phyloP scores from a whole-genome alignment of 2,888 invertebrate genomes.

The Hypena proboscidalis region DNA sequence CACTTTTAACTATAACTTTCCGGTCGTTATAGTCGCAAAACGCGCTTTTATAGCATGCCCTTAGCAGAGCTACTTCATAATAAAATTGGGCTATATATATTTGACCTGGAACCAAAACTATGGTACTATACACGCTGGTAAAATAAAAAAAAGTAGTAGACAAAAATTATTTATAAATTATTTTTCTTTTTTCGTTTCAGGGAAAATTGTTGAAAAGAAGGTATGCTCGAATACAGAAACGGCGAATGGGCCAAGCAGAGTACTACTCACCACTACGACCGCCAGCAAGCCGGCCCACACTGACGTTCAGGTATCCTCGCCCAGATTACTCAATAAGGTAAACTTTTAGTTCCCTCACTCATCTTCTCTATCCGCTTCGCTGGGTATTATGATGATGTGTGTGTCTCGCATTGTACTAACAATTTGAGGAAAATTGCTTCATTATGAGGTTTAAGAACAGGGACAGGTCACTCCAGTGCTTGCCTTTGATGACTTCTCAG shows the following conservation, averaged over 20 bases:
- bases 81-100: too few species aligned
- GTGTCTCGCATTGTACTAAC: constrained; percentile 21
- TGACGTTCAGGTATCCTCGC: constrained; percentile 83
- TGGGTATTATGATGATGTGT: constrained; percentile 51
- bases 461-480: too few species aligned
- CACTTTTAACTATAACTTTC: too few species aligned
- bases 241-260: constrained; percentile 75
- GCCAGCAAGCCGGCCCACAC: constrained; percentile 69
- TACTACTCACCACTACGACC: constrained; percentile 65
- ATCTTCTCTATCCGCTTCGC: constrained; percentile 61
- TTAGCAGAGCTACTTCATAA: too few species aligned
- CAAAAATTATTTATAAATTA: too few species aligned
- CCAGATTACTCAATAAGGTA: constrained; percentile 84
- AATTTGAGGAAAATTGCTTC: constrained; percentile 17
- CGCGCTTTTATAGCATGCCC: too few species aligned
- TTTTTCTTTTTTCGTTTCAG: constrained; percentile 68
- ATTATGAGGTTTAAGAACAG: constrained; percentile 1
- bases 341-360: constrained; percentile 72
- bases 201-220: constrained; percentile 88
- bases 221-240: constrained; percentile 82
- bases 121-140: too few species aligned
- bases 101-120: too few species aligned
- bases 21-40: too few species aligned
- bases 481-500: too few species aligned
- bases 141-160: too few species aligned